Base-by-base conservation (phyloP, 2,888 invertebrate genomes). In the Polymixis lichenea region DNA sequence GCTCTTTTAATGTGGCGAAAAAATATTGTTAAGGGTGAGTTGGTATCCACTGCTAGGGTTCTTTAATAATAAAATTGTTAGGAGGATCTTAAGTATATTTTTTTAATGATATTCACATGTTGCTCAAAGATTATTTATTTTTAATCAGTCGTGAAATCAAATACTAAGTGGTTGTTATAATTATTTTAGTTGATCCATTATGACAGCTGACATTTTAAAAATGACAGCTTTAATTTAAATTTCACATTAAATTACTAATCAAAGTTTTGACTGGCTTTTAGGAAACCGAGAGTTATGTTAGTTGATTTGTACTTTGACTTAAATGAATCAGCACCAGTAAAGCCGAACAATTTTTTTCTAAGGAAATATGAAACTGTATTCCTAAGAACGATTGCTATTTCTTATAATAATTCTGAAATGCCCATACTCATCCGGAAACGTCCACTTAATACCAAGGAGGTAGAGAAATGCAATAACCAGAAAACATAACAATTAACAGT, bases 401-500 rank as follows among this genome's bases (percentile, higher is more conserved):
- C 13, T 8, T 1, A 55, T 77, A 66, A 5, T 38, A 51, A 32
- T 25, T 43, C n/a, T 28, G 0, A 9, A 46, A 53, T 15, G n/a
- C 8, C 9, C 17, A 17, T 13, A 7, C 0, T n/a, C 32, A 56
- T 28, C 56, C 51, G 64, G 25, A 64, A 53, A 64, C 49, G 7
- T 78, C 25, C 3, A 58, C 43, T 72, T 72, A 58, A 78, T 56
- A 64, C n/a, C 43, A n/a, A 79, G 19, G 25, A 25, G 32, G 17
- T 38, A 32, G 2, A 65, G 32, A 46, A 49, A 73, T 60, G 58
- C 11, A 72, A n/a, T 65, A 22, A 65, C 53, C 53, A 73, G 73
- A 78, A 78, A 65, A 53, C 1, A 73, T 79, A 79, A 79, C 46
- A 78, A 79, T 79, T 73, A 78, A 60, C 64, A n/a, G 53, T 46